Evolutionary conservation across 2,113 vertebrate genomes (phyloP), one percentile per base, ranked within the genome.

Genomic region (Amphiprion ocellaris): DNA sequence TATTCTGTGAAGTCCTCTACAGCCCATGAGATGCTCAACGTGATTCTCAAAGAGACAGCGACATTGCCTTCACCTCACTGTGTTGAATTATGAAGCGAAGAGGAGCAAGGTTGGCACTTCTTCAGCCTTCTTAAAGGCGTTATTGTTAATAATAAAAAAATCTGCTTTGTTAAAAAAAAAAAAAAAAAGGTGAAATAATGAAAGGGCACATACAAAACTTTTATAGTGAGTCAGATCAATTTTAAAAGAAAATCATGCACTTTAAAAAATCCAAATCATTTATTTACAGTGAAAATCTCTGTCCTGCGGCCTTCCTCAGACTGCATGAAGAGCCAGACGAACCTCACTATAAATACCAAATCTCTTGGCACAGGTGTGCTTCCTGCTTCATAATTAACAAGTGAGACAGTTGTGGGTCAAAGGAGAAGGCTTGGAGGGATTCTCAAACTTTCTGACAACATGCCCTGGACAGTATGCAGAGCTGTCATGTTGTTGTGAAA

Each of bases 401-500:
- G 37, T 23, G 44, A 44, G 24, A 46, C n/a, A 21, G 55, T 26
- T 10, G 7, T 39, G 47, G 11, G 28, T 6, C 16, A 66, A 7
- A 11, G 10, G 9, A 5, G 8, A 23, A 63, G 50, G 14, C 26
- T 26, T 10, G 14, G 28, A 79, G 15, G 16, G 47, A 4, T 1
- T 54, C n/a, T 69, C 5, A 56, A 76, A 67, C 33, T 58, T 77
- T 65, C 37, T 16, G 37, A 69, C 54, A 64, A 46, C 39, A 10
- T 3, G 4, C 4, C 23, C 23, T 28, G 2, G 14, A 61, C 60
- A 61, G 24, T 41, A n/a, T 15, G n/a, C 24, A 16, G 21, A 64
- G 19, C 33, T 58, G 73, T 81, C 66, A 44, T 44, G 8, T 39
- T 78, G 70, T 30, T 70, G 5, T 41, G 47, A 79, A 64, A 78